Evolutionary conservation across 2,113 vertebrate genomes (phyloP).

Genomic region (Setophaga petechia): DNA sequence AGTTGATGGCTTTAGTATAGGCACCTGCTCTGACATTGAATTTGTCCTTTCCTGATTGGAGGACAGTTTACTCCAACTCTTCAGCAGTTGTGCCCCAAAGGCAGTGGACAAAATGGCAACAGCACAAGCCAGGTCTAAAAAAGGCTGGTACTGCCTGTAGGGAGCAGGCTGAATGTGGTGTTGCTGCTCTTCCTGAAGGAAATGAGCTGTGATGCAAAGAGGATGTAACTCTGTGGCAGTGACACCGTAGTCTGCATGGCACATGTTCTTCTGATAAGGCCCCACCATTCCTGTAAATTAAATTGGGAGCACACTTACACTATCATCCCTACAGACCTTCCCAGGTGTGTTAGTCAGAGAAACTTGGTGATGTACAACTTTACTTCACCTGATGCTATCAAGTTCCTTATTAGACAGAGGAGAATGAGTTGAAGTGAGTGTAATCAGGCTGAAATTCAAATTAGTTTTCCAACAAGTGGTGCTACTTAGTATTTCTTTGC

Average conservation of each 20-base stretch:
- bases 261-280: neutral
- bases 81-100: neutral
- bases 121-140: neutral
- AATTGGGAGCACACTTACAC: neutral
- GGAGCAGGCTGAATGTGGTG: rapidly evolving
- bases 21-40: neutral
- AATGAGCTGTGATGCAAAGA: neutral
- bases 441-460: neutral
- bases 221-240: neutral
- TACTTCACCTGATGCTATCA: neutral
- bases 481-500: neutral
- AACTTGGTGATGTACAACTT: neutral
- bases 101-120: neutral
- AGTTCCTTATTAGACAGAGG: neutral
- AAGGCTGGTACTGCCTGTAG: neutral
- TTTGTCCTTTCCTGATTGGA: neutral
- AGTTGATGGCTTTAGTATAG: neutral
- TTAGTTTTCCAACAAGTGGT: neutral
- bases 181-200: neutral
- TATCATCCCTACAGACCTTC: neutral
- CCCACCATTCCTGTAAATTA: neutral
- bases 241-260: rapidly evolving
- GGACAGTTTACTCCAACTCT: neutral
- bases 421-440: neutral
- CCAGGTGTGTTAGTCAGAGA: neutral